Evolutionary conservation across 2,888 invertebrate species (phyloP).

Genomic region (Chrysopilus asiliformis): DNA sequence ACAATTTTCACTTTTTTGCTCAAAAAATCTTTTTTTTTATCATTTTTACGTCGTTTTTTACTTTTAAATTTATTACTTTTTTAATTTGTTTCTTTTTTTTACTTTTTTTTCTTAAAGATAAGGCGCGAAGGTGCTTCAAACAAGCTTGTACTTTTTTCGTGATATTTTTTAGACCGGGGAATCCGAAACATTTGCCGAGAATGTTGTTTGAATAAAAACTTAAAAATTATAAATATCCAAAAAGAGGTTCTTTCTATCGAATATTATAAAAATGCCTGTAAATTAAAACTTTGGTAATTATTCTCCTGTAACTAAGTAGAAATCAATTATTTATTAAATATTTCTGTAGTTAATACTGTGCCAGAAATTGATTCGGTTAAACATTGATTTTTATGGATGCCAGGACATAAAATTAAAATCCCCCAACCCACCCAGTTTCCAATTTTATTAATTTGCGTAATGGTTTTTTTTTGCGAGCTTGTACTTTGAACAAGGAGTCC

Average conservation of each 20-base stretch:
- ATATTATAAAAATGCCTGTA: constrained; percentile 23
- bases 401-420: too few species aligned
- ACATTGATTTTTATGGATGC: too few species aligned
- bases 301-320: constrained; percentile 16
- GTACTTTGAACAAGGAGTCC: too few species aligned
- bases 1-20: constrained; percentile 32
- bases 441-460: too few species aligned
- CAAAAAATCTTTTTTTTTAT: constrained; percentile 18
- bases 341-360: too few species aligned
- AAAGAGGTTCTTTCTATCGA: too few species aligned
- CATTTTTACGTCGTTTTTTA: constrained; percentile 31
- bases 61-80: constrained; percentile 24
- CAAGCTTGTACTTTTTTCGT: constrained; percentile 58
- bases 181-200: constrained; percentile 41
- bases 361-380: too few species aligned
- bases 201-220: constrained; percentile 13
- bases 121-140: constrained; percentile 62
- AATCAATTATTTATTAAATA: too few species aligned
- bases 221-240: constrained; percentile 3
- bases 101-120: constrained; percentile 45
- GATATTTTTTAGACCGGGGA: constrained; percentile 46
- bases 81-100: constrained; percentile 34
- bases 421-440: too few species aligned
- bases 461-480: too few species aligned
- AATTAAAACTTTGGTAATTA: constrained; percentile 27